These are phyloP conservation scores for Platichthys flesus DNA, from an alignment of 2,113 vertebrate genomes.

Conservation along the genomic window DNA sequence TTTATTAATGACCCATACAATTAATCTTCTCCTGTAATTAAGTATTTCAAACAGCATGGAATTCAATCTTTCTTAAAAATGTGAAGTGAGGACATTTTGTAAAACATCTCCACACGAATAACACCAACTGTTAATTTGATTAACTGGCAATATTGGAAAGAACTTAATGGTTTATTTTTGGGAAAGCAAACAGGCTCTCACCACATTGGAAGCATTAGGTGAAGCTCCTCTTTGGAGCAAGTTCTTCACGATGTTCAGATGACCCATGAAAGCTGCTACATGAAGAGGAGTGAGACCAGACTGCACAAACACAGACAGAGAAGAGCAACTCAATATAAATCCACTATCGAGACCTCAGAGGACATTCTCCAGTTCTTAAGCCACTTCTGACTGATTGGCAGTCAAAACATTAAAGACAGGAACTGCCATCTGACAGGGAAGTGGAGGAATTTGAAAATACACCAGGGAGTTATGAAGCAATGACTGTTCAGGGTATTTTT, in stretches of 20 bases:
- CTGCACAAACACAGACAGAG: slow-evolving; percentile 73
- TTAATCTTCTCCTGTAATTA: slow-evolving; percentile 14
- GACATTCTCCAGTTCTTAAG: background rate
- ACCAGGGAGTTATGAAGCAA: background rate
- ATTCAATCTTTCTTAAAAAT: background rate
- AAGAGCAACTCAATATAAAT: slow-evolving; percentile 2
- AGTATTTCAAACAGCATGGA: background rate
- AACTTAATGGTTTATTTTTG: too few relatives aligned
- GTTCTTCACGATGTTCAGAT: slow-evolving; percentile 93
- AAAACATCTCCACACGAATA: background rate
- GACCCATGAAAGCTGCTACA: slow-evolving; percentile 98
- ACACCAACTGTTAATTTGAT: background rate
- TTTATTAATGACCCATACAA: slow-evolving; percentile 1
- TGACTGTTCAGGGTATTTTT: too few relatives aligned
- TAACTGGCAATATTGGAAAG: too few relatives aligned
- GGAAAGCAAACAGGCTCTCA: slow-evolving; percentile 74
- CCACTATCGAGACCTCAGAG: too few relatives aligned
- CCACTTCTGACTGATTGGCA: background rate
- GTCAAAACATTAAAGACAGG: background rate
- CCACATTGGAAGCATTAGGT: slow-evolving; percentile 98
- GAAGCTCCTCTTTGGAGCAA: slow-evolving; percentile 94
- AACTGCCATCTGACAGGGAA: background rate
- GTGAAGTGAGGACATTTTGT: background rate
- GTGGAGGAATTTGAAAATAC: background rate
- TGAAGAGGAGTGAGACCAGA: slow-evolving; percentile 97